Percentiles rank a stretch among this genome's conserved stretches.
Evolutionary conservation across 2,888 invertebrate genomes (phyloP).

Genomic region (Polylopha cassiicola): DNA sequence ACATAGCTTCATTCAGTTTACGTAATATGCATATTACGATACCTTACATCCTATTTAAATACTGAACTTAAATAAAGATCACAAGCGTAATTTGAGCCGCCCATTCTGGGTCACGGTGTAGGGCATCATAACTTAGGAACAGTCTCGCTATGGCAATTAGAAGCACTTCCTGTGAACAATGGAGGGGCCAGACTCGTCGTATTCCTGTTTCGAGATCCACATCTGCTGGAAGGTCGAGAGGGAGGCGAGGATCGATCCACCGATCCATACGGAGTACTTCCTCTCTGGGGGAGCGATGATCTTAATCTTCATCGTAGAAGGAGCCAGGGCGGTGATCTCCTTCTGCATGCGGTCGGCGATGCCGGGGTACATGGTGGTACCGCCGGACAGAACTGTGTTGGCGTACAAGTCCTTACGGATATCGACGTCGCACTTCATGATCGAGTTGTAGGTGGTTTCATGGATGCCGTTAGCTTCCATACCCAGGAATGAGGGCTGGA

Average conservation of each 20-base stretch:
- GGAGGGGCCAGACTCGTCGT: slow-evolving; percentile 96
- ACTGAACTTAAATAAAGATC: slow-evolving; percentile 74
- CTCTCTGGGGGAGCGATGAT: slow-evolving; percentile 95
- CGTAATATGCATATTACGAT: slow-evolving; percentile 77
- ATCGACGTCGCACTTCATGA: slow-evolving; percentile 98
- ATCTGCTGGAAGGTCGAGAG: slow-evolving; percentile 96
- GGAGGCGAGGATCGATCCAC: slow-evolving; percentile 93
- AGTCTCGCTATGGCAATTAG: slow-evolving; percentile 65
- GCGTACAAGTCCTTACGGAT: slow-evolving; percentile 98
- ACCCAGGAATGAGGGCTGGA: slow-evolving; percentile 95
- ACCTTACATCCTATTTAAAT: slow-evolving; percentile 75
- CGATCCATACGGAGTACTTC: slow-evolving; percentile 97
- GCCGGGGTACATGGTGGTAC: slow-evolving; percentile 97
- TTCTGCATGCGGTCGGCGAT: slow-evolving; percentile 96
- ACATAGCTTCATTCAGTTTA: slow-evolving; percentile 52
- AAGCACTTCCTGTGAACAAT: slow-evolving; percentile 96
- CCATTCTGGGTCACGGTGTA: slow-evolving; percentile 64
- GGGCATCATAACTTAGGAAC: slow-evolving; percentile 69
- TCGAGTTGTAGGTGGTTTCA: slow-evolving; percentile 95
- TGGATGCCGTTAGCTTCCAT: slow-evolving; percentile 93
- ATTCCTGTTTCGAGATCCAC: slow-evolving; percentile 98
- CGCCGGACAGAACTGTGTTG: slow-evolving; percentile 95
- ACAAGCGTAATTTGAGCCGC: slow-evolving; percentile 75
- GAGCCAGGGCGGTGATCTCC: slow-evolving; percentile 93
- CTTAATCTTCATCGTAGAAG: slow-evolving; percentile 95